phyloP scores from a whole-genome alignment of 1,140 invertebrate species.

The Bradynema listronoti region DNA sequence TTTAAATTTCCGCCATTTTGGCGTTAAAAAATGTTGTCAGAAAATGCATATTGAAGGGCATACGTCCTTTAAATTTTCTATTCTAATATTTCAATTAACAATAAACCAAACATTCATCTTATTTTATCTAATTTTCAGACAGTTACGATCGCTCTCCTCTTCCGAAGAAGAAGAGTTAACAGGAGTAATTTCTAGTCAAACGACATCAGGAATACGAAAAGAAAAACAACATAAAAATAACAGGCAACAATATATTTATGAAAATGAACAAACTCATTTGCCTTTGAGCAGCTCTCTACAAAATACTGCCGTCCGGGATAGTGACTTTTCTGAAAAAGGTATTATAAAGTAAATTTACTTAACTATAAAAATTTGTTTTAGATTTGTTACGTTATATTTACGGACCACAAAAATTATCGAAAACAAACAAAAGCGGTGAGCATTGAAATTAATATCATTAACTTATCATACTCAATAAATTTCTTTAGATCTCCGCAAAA shows the following conservation, averaged over 20 bases:
- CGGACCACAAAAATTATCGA: constrained; percentile 5
- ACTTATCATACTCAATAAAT: neutral
- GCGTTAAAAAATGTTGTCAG: no score
- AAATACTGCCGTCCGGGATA: constrained; percentile 15
- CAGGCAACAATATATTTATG: no score
- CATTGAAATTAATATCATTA: constrained; percentile 1
- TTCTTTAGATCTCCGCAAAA: neutral
- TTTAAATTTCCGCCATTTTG: no score
- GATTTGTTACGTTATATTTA: constrained; percentile 43
- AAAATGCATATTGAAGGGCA: no score
- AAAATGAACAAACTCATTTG: no score
- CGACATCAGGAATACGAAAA: constrained; percentile 12
- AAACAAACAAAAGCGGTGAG: constrained; percentile 13
- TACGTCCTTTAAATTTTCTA: no score
- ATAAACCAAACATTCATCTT: no score
- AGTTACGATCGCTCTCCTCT: constrained; percentile 35
- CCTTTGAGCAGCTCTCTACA: constrained; percentile 17
- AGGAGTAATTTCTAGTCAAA: constrained; percentile 9
- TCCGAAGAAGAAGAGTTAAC: constrained; percentile 37
- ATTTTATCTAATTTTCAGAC: no score
- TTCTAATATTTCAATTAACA: no score
- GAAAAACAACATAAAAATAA: no score
- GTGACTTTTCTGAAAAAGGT: constrained; percentile 42
- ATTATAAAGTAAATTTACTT: neutral
- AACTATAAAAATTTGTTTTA: constrained; percentile 17